Evolutionary conservation across 2,113 vertebrate species (phyloP).

Genomic region (Poeciliopsis turrubarensis): DNA sequence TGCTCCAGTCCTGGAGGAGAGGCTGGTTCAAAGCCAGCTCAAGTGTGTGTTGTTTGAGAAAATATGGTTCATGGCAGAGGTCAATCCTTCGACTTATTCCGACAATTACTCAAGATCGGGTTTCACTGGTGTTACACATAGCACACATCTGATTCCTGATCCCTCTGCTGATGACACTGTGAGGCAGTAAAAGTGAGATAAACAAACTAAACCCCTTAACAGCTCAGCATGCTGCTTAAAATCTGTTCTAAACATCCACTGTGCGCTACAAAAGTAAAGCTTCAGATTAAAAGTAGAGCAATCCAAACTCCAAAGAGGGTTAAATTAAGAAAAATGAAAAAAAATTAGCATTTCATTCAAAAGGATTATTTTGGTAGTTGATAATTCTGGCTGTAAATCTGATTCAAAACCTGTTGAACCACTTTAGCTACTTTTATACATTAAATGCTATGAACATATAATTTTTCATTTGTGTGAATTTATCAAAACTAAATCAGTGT

Average conservation of each 20-base stretch:
- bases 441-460: no score
- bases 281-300: not conserved
- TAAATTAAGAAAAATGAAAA: no score
- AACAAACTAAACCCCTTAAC: slow-evolving; percentile 20
- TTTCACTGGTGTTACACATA: slow-evolving; percentile 54
- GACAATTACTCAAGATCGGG: slow-evolving; percentile 76
- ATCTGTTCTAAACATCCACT: not conserved
- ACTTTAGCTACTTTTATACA: no score
- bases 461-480: no score
- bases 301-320: no score
- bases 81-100: slow-evolving; percentile 72
- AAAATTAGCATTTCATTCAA: no score
- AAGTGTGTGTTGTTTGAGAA: slow-evolving; percentile 74
- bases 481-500: no score
- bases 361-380: no score
- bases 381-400: no score
- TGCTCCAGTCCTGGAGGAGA: slow-evolving; percentile 41
- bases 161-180: slow-evolving; percentile 51
- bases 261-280: not conserved
- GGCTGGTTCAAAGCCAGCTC: slow-evolving; percentile 63
- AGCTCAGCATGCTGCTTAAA: not conserved
- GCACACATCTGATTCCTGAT: slow-evolving; percentile 46
- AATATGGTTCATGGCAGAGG: slow-evolving; percentile 73
- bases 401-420: no score
- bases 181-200: slow-evolving; percentile 28